A percentile compares a stretch with the other conserved stretches of the same genome.
phyloP scores from a whole-genome alignment of 2,888 invertebrate species.

The Branchellion lobata region DNA sequence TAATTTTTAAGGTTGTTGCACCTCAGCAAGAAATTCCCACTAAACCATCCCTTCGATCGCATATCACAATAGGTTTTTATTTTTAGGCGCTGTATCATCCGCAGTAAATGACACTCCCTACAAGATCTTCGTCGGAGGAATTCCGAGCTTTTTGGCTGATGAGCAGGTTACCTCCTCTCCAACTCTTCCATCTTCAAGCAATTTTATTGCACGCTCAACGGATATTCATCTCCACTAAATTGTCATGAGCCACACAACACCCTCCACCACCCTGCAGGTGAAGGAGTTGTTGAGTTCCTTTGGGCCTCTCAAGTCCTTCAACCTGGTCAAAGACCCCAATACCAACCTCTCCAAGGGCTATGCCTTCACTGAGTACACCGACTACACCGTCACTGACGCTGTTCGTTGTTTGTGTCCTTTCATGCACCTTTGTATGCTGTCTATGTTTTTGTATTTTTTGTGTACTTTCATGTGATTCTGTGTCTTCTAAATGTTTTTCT shows the following conservation, averaged over 20 bases:
- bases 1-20: not conserved
- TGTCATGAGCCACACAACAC: too few relatives aligned
- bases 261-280: constrained; percentile 69
- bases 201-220: too few relatives aligned
- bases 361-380: constrained; percentile 98
- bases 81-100: constrained; percentile 73
- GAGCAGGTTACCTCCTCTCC: constrained; percentile 73
- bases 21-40: not conserved
- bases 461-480: too few relatives aligned
- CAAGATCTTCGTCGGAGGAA: constrained; percentile 97
- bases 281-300: constrained; percentile 97
- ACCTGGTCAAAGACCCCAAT: constrained; percentile 97
- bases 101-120: constrained; percentile 95
- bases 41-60: not conserved
- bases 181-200: too few relatives aligned
- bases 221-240: too few relatives aligned
- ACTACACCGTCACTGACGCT: constrained; percentile 94
- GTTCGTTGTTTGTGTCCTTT: constrained; percentile 66
- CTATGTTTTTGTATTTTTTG: too few relatives aligned
- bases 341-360: constrained; percentile 97
- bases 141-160: constrained; percentile 96
- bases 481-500: too few relatives aligned
- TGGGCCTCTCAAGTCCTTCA: constrained; percentile 96
- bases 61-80: constrained; percentile 40
- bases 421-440: too few relatives aligned